Evolutionary conservation across 2,888 invertebrate species (phyloP).

Genomic region (Agrotis ipsilon): DNA sequence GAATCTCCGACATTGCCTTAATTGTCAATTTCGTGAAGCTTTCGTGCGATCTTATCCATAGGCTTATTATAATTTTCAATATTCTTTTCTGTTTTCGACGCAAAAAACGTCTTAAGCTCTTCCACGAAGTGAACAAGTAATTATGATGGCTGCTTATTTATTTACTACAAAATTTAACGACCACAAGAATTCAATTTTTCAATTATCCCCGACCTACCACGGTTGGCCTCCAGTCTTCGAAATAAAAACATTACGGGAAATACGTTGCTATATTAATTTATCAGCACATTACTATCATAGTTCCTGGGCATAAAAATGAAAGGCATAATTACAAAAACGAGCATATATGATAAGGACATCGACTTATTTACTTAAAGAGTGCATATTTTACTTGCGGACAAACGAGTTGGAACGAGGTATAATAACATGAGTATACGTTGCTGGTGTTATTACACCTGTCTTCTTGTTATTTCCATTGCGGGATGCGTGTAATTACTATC

Average conservation of each 20-base stretch:
- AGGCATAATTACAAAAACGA: conserved; percentile 60
- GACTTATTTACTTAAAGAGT: conserved; percentile 50
- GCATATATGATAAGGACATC: conserved; percentile 59
- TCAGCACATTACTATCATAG: conserved; percentile 52
- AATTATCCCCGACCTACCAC: conserved; percentile 50
- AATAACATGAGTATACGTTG: conserved; percentile 39
- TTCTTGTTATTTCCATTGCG: conserved; percentile 43
- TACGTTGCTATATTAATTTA: conserved; percentile 55
- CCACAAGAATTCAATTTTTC: conserved; percentile 49
- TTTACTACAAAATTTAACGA: conserved; percentile 49
- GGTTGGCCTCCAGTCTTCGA: conserved; percentile 36
- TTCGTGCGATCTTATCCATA: conserved; percentile 22
- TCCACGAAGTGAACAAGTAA: conserved; percentile 39
- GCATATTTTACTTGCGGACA: conserved; percentile 28
- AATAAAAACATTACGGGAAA: conserved; percentile 59
- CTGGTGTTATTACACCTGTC: conserved; percentile 42
- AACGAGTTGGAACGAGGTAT: conserved; percentile 34
- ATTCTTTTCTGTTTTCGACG: conserved; percentile 16
- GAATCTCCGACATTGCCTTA: conserved; percentile 32
- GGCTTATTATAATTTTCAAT: conserved; percentile 25
- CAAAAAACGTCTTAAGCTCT: conserved; percentile 22
- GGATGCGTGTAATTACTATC: conserved; percentile 35
- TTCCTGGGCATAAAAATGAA: conserved; percentile 58
- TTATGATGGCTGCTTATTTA: conserved; percentile 54
- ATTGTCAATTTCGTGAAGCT: conserved; percentile 42